Percentiles rank a stretch among this genome's conserved stretches.
These are phyloP conservation scores for Microtus pennsylvanicus DNA, from an alignment of 2,113 vertebrate species.

Conservation along the genomic window DNA sequence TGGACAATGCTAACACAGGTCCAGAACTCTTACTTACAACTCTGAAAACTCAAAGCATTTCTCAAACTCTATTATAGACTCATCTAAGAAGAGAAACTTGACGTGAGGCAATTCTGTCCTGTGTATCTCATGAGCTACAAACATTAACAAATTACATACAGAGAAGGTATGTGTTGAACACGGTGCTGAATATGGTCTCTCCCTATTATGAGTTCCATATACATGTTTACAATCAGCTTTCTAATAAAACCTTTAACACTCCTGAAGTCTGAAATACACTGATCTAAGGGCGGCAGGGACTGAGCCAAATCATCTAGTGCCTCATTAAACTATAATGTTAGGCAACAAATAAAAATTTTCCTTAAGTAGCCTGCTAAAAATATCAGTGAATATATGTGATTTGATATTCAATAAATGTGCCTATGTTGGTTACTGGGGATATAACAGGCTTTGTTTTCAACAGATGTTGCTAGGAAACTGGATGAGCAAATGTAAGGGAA, in stretches of 20 bases:
- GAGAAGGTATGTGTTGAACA: background rate
- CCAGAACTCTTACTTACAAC: background rate
- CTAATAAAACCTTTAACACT: background rate
- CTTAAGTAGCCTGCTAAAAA: conserved; percentile 19
- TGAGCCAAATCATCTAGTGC: background rate
- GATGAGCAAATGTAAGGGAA: background rate
- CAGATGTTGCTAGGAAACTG: background rate
- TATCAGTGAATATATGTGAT: background rate
- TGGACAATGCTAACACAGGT: background rate
- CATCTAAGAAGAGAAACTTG: background rate
- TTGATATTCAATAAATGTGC: background rate
- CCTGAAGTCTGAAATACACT: conserved; percentile 1
- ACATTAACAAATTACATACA: background rate
- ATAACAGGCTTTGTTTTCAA: background rate
- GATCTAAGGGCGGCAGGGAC: background rate
- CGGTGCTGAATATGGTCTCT: background rate
- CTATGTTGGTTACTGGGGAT: background rate
- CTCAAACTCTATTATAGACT: background rate
- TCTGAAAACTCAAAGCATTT: background rate
- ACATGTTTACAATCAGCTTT: background rate
- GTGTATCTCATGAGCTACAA: background rate
- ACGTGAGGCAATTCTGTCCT: background rate
- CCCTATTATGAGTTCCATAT: background rate
- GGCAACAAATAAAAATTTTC: background rate
- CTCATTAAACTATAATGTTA: conserved; percentile 5